Base-by-base conservation (phyloP, 2,888 invertebrate genomes). In the Mythimna ferrago region DNA sequence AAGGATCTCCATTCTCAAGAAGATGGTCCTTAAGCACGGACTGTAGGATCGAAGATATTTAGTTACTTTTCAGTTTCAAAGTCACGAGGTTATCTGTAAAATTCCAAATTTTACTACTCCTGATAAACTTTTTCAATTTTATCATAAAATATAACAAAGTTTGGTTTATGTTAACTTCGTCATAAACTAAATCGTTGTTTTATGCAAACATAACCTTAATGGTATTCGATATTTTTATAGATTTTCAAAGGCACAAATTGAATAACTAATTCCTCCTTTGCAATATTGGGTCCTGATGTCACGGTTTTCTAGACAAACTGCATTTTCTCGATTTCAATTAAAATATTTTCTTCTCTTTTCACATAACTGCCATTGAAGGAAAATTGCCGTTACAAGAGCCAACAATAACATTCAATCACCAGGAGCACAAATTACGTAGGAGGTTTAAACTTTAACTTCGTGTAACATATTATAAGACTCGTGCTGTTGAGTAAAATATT, bases 91-190 rank as follows among this genome's bases (percentile, higher is more conserved):
- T 19, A 73, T 26, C 41, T 51, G 21, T 80, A 80, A 80, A 75
- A 62, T 62, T 32, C 21, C 26, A 79, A 79, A 75, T 75, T 76
- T 75, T 74, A 81, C 76, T 64, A 54, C 48, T 62, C 9, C 38
- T 64, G 38, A 38, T 35, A 60, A 76, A 81, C 76, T 81, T 76
- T 75, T 80, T 80, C 38, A 61, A 56, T 75, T 75, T 75, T 56
- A 61, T 80, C 54, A 56, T 73, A 48, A 79, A 62, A 80, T 61
- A 56, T 32, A 61, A 61, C 54, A 32, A 73, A 74, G 21, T 75
- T 62, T 38, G 35, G 51, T 57, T 62, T 73, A 74, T 44, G 57
- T 73, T 48, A 74, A 71, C 6, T 53, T 11, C 0, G n/a, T 44
- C 53, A 53, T 73, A 79, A 74, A 79, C 35, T 60, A 72, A 72